Evolutionary conservation across 2,888 invertebrate species (phyloP), one percentile per base, ranked within the genome.

Genomic region (Noctua janthina): DNA sequence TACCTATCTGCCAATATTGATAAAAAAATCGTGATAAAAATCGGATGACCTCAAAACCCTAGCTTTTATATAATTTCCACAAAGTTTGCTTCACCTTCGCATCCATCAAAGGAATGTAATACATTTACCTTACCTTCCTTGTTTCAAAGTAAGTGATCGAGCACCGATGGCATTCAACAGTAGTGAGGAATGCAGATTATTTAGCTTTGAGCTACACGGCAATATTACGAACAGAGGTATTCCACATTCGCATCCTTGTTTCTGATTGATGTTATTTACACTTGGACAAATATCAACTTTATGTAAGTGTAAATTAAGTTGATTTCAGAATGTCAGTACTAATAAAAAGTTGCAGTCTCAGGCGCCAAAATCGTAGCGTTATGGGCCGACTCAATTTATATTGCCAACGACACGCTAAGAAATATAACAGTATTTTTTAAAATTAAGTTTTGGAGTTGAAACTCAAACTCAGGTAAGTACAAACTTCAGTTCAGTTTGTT

Each of bases 81-180:
- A n/a, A 39, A 46, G 17, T 13, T 78, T 56, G 15, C 11, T 84
- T 51, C 8, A 13, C 39, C 17, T 39, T 0, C 11, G 17, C 49
- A 29, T 74, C 77, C 62, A 74, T 74, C 86, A 82, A 56, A 70
- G 46, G 39, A 86, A 86, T 74, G 66, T 56, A 67, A 39, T 39
- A 39, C 39, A 79, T 80, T 68, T 74, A 81, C 56, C n/a, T 74
- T 71, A 15, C 29, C 71, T 43, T 51, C 69, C n/a, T 23, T 56
- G 67, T 51, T 82, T 75, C 64, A 79, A 83, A 75, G 78, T 71
- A 78, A 82, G 72, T 84, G 72, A 83, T 78, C 51, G 71, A 84
- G 71, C 64, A 72, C 20, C 68, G 56, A 75, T 75, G 59, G 72
- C 54, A 73, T 84, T 67, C 84, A 64, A 29, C 73, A 68, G 62